Evolutionary conservation across 2,113 vertebrate genomes (phyloP), one percentile per base, ranked within the genome.

Genomic region (Numida meleagris): DNA sequence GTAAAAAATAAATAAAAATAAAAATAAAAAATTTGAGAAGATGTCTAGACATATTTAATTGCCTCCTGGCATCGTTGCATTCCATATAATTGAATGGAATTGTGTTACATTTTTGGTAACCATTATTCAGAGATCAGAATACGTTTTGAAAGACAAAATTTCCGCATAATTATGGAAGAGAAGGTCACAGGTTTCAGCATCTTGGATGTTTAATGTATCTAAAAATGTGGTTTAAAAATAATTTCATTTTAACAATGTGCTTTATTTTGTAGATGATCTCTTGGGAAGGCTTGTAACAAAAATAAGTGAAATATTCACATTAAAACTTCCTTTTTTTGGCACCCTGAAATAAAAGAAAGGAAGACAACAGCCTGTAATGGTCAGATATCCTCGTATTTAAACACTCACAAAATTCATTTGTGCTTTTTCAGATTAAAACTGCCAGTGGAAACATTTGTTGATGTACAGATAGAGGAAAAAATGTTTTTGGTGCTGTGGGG

Each of bases 11-110:
- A 70, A 19, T 34, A 91, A 95, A 94, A 76, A 3, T 87, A 82
- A 66, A 42, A 10, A 74, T 81, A 18, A 31, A 92, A 96, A 94
- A 77, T 3, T 87, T 79, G 53, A 83, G 86, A 80, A 93, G 36
- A 90, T 88, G 89, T 95, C 91, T 96, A 94, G 91, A 96, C 85
- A 75, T 94, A 73, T 86, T 95, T 96, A 96, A 90, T 94, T 95
- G 92, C 94, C 46, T 82, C 78, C 45, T 91, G 81, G 82, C 89
- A 94, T 94, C 89, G 73, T 95, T 90, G 82, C 83, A 80, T 94
- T 96, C 93, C 62, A 61, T 89, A 86, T 93, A 97, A 95, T 93
- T 92, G 87, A 94, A 87, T 95, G 91, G 90, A 95, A 95, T 92
- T 90, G 62, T 81, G 57, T 93, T 95, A 55, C 88, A 72, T 89